Base-by-base conservation (phyloP, 2,113 vertebrate species). In the Petromus typicus region DNA sequence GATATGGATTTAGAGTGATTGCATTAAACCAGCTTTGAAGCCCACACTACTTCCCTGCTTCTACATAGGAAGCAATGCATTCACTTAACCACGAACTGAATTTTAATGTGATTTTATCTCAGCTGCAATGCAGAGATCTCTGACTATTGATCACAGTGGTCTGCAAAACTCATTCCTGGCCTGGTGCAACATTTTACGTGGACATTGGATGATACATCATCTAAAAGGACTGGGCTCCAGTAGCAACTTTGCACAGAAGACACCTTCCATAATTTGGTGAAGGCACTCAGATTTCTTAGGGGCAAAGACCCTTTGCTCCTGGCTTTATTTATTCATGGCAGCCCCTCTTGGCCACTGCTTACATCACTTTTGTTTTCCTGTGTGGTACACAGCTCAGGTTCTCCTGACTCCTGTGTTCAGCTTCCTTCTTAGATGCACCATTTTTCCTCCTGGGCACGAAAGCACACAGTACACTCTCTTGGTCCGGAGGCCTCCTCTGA, bases 81-180 rank as follows among this genome's bases (percentile, higher is more conserved):
- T 80, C 93, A 56, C 30, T 82, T 59, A 94, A 79, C 93, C 40
- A 78, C 64, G 82, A 89, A 45, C 75, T 90, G n/a, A 90, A 12
- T 89, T 93, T 84, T 16, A 75, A 7, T 63, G 75, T 27, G 56
- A 61, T 18, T 54, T 45, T 63, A 56, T 86, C 43, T 83, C 14
- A 45, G 45, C 80, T 87, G 25, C 40, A 93, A 54, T 10, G 64
- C 7, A 40, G 43, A 91, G 75, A 83, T 83, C 22, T 90, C 34
- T 90, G 87, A n/a, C 32, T 57, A n/a, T n/a, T n/a, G n/a, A n/a
- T n/a, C 43, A 88, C 12, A 5, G 8, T 14, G 30, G n/a, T 34
- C 40, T 83, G 89, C 16, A 78, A 85, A 93, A 82, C 20, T 48
- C 56, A 32, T 86, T 1, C 30, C 67, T 82, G 51, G 18, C 34